Conservation (phyloP, 2,113 vertebrate species). For the Bujurquina vittata region DNA sequence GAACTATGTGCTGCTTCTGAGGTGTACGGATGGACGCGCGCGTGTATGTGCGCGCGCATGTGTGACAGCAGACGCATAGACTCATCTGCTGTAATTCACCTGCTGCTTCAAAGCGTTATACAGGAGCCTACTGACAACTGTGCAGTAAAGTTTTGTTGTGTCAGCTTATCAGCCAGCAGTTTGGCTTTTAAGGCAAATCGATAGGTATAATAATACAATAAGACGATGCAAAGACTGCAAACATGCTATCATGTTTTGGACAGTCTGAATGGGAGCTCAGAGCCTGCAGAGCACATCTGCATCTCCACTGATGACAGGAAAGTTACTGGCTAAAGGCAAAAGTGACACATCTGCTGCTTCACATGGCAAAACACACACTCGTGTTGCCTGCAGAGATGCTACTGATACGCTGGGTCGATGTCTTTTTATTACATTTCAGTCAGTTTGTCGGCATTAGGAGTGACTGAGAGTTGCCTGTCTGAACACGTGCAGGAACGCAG, state of each 20-base stretch:
- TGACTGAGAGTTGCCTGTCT: not conserved
- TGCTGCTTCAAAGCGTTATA: not conserved
- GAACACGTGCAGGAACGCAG: not conserved
- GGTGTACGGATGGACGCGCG: not conserved
- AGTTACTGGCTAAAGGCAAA: slow-evolving; percentile 10
- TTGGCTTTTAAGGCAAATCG: not conserved
- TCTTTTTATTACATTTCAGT: slow-evolving; percentile 10
- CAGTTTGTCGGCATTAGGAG: not conserved
- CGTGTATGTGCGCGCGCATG: not conserved
- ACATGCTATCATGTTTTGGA: not conserved
- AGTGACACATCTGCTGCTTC: slow-evolving; percentile 35
- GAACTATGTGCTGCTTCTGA: not conserved
- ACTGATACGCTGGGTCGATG: not conserved
- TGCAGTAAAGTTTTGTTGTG: not conserved
- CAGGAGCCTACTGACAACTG: not conserved
- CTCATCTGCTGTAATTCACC: not conserved
- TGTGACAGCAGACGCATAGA: not conserved
- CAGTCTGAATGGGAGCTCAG: not conserved
- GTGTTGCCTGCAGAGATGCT: not conserved
- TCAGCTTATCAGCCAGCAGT: not conserved
- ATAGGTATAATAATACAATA: not conserved
- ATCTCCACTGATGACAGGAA: slow-evolving; percentile 9
- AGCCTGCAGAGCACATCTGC: slow-evolving; percentile 15
- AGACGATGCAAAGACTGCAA: not conserved
- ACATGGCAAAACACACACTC: slow-evolving; percentile 4